Percentiles rank a stretch among this genome's conserved stretches.
Evolutionary conservation across 1,140 invertebrate genomes (phyloP).

Genomic region (Scylla paramamosain): DNA sequence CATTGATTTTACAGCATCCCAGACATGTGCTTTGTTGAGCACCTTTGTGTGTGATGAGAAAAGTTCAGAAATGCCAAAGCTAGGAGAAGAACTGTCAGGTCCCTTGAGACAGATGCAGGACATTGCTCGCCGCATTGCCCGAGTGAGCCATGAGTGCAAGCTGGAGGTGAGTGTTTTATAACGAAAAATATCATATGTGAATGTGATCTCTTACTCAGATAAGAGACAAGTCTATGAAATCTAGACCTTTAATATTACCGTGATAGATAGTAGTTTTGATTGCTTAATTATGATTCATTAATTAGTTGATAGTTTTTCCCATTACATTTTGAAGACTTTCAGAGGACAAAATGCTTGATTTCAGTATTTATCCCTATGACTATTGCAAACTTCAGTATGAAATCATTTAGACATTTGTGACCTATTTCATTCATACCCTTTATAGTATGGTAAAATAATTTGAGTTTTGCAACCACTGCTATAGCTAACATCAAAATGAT

Average conservation of each 20-base stretch:
- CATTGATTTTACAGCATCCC: slow-evolving; percentile 82
- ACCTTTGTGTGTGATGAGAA: slow-evolving; percentile 99
- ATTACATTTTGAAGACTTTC: no score
- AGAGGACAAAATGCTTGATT: no score
- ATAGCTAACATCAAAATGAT: no score
- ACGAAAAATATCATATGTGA: not conserved
- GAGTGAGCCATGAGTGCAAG: slow-evolving; percentile 94
- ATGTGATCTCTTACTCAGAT: not conserved
- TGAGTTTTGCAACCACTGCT: no score
- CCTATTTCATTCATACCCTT: no score
- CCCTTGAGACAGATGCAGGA: slow-evolving; percentile 94
- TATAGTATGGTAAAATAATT: no score
- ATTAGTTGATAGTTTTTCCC: no score
- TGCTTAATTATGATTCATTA: not conserved
- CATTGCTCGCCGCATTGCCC: slow-evolving; percentile 93
- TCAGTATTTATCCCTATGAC: no score
- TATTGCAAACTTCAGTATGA: no score
- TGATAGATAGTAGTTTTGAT: not conserved
- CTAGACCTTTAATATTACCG: not conserved
- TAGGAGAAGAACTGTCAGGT: slow-evolving; percentile 92
- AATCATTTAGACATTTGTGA: no score
- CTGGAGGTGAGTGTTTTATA: slow-evolving; percentile 83
- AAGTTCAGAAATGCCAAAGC: slow-evolving; percentile 89
- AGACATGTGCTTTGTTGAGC: slow-evolving; percentile 93
- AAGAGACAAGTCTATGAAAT: not conserved